Evolutionary conservation across 2,113 vertebrate genomes (phyloP), one percentile per base, ranked within the genome.

Genomic region (Hemiprocne comata): DNA sequence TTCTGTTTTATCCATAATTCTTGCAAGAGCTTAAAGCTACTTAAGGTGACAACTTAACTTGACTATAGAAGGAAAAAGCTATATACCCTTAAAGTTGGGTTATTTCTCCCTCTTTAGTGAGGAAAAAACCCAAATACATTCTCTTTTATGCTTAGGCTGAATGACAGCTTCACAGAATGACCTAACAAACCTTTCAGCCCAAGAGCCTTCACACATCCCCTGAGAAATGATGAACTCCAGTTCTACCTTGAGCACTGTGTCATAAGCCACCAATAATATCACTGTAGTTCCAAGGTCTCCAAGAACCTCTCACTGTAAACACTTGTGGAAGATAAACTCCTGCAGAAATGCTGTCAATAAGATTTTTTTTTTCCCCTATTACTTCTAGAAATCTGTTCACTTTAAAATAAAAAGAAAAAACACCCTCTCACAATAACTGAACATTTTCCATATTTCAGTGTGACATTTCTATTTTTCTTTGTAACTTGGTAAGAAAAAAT

Each of bases 111-210:
- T 76, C 24, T 54, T 82, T 38, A 29, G 55, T 42, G 34, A 38
- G 24, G 14, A 36, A 71, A 54, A 71, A 83, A 14, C 15, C 14
- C n/a, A 55, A 77, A 95, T 24, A 46, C 58, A 80, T 92, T 89
- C 84, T 48, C 85, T 70, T 77, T 48, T 57, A 48, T 92, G 79
- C 77, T 94, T 80, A 36, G 42, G 24, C 72, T 96, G 91, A 96
- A 24, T 97, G 97, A 96, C 83, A 97, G 86, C 70, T 90, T 90
- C 94, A 74, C 4, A 92, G 58, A 74, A 21, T 87, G 93, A 96
- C 81, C 94, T 93, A 95, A 96, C 17, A 71, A 97, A 93, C 61
- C 87, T 81, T 91, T 88, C 87, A 86, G 78, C 66, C 82, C 89
- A 64, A 87, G 86, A 96, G 81, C 70, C 67, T 96, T 89, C 55